Evolutionary conservation across 2,888 invertebrate species (phyloP), one percentile per base, ranked within the genome.

Genomic region (Oeneis ivallda): DNA sequence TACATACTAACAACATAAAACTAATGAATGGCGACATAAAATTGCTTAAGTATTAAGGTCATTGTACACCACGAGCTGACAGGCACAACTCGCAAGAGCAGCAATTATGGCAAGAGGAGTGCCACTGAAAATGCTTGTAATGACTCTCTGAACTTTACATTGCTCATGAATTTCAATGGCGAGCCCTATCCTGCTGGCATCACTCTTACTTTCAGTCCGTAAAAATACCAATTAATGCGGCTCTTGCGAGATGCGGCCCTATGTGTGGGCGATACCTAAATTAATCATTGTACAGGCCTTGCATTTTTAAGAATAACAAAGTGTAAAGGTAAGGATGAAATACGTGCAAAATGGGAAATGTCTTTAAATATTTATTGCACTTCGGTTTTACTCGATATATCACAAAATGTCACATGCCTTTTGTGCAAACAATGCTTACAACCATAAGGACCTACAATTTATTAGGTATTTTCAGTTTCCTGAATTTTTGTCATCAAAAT

Each of bases 241-340:
- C 26, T 26, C 26, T 26, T 26, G 26, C 26, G 26, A 26, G 26
- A 26, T 26, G 26, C 1, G 26, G 26, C 1, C 26, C 1, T 26
- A 26, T 26, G 26, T 26, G 26, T 26, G 26, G 26, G 26, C 26
- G 26, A 26, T 63, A 68, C 53, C 58, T 47, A 65, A 67, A 50
- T 26, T 39, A 56, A 13, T 43, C 41, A 39, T 65, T 65, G 62
- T 65, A 50, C 62, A 54, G 60, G 60, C 68, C 68, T 68, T 56
- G 54, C 50, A 39, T 60, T 39, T 45, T 62, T 54, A 53, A 66
- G 58, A 39, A 47, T 58, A 58, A 62, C 47, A 58, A 52, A 47
- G 52, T 34, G 15, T 58, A 43, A 66, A 58, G 62, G 62, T 62
- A 9, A 53, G 58, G 32, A 62, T 53, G 62, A 58, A 56, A 57